These are phyloP conservation scores for Rhinophrynus dorsalis DNA, from an alignment of 2,797 vertebrate genomes.

Conservation along the genomic window DNA sequence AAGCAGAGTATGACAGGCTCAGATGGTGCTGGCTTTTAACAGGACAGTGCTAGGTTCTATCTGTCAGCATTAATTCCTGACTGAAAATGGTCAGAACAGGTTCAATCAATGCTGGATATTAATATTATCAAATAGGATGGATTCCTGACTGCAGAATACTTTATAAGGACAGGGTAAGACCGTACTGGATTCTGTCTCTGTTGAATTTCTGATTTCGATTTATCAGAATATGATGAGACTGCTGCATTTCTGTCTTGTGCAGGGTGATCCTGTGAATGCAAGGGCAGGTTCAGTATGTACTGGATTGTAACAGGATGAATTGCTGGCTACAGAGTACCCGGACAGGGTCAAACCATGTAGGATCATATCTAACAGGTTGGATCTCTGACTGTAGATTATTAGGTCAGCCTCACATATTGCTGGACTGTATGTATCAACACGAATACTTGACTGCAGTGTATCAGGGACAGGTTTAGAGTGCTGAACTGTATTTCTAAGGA, in stretches of 20 bases:
- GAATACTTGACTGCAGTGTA: too few relatives aligned
- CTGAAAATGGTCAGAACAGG: not conserved
- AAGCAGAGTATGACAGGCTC: not conserved
- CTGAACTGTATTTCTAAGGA: too few relatives aligned
- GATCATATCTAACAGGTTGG: not conserved
- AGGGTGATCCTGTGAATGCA: not conserved
- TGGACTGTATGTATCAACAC: too few relatives aligned
- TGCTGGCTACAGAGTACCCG: not conserved
- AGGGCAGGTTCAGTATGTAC: not conserved
- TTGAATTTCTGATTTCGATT: too few relatives aligned
- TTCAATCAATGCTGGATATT: not conserved
- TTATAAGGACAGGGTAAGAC: not conserved
- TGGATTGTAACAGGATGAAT: not conserved
- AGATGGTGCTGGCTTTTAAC: not conserved
- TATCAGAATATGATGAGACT: too few relatives aligned
- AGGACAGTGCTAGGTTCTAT: not conserved
- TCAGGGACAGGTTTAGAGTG: too few relatives aligned
- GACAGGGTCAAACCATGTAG: not conserved
- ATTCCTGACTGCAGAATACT: not conserved
- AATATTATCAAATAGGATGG: not conserved
- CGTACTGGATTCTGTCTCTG: not conserved
- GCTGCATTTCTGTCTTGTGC: too few relatives aligned
- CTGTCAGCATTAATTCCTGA: too few relatives aligned
- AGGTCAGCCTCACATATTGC: not conserved
- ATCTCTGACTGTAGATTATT: not conserved